phyloP scores from a whole-genome alignment of 2,113 vertebrate genomes.

The Plectropomus leopardus region DNA sequence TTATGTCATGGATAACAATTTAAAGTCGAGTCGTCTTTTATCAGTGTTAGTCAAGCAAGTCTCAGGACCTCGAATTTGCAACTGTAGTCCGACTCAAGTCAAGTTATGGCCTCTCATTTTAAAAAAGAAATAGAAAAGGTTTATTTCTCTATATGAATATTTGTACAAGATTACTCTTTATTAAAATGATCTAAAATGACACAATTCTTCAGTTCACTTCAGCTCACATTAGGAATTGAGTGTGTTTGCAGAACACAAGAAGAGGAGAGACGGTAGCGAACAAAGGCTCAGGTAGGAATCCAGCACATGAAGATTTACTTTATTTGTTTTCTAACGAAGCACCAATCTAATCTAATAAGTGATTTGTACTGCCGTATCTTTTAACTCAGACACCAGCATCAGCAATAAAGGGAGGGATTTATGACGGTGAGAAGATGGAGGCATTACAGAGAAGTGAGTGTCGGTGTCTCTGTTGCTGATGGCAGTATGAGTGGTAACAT shows the following conservation, averaged over 20 bases:
- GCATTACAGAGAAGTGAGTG: conserved; percentile 34
- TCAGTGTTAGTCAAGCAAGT: too few relatives aligned
- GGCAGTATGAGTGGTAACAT: conserved; percentile 48
- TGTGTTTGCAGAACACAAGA: not conserved
- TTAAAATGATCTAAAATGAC: not conserved
- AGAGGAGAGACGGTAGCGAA: not conserved
- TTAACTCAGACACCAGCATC: conserved; percentile 54
- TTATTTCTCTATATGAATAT: not conserved
- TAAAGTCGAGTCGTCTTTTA: too few relatives aligned
- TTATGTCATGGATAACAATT: too few relatives aligned
- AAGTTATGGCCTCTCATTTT: not conserved
- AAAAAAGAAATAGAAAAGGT: not conserved
- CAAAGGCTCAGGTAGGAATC: conserved; percentile 8
- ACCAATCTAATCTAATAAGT: conserved; percentile 57
- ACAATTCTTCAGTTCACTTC: not conserved
- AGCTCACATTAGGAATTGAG: not conserved
- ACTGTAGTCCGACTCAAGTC: too few relatives aligned
- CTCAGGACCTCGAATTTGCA: too few relatives aligned
- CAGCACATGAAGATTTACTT: conserved; percentile 2
- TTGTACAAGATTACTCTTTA: not conserved
- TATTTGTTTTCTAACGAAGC: conserved; percentile 57
- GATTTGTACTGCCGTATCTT: conserved; percentile 47
- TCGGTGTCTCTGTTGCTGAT: conserved; percentile 52
- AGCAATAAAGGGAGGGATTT: conserved; percentile 64
- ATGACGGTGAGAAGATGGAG: conserved; percentile 46